Evolutionary conservation across 2,113 vertebrate genomes (phyloP), one percentile per base, ranked within the genome.

Genomic region (Clarias gariepinus): DNA sequence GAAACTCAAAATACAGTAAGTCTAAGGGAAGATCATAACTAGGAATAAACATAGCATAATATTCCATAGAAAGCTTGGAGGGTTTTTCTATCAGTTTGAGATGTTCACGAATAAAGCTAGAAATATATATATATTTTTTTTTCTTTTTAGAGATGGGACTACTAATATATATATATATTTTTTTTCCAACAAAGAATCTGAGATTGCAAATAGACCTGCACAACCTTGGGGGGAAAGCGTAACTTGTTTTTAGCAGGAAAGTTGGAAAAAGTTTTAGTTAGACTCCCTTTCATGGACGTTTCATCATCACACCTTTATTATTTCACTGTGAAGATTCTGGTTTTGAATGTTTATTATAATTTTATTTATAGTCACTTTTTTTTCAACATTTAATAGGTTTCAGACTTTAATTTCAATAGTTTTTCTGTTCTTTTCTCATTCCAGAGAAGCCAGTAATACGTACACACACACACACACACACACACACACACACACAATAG

Each of bases 301-400:
- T 73, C 36, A 73, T 73, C 33, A 47, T 73, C 21, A 73, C 33
- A 73, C 69, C 19, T 73, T 73, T 73, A 73, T 73, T 73, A 73
- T 73, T 23, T 41, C 33, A 21, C 33, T 19, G 18, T 11, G 33
- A 73, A 73, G 69, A 3, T 21, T 41, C 18, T 41, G 12, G 6
- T 0, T 41, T 41, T 30, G 15, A 9, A 33, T 3, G 66, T 18
- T 8, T 12, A 6, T 33, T 69, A 18, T 19, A 7, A 47, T 47
- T 47, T 47, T 47, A 47, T 47, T 47, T 47, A 28, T 13, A 15
- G 10, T 66, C 6, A 7, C 68, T 18, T 30, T 19, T 33, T 47
- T 28, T 36, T 28, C 30, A 30, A 36, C 68, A 69, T 69, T 69
- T 69, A 36, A 18, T 18, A 19, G 28, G 5, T 30, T 16, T 33